These are phyloP conservation scores for Ophion obscuratus DNA, from an alignment of 2,888 invertebrate species.

Conservation along the genomic window DNA sequence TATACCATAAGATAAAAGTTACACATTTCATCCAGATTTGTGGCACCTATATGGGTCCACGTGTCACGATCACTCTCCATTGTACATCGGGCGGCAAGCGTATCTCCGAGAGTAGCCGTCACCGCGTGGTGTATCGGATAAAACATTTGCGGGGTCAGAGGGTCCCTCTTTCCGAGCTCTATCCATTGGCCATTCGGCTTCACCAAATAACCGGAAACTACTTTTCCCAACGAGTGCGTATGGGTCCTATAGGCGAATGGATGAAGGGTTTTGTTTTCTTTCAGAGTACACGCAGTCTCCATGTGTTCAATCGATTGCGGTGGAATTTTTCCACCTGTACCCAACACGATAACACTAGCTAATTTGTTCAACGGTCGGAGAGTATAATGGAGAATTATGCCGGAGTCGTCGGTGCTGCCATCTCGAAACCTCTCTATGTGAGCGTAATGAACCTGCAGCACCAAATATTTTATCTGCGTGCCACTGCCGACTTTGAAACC, in stretches of 20 bases:
- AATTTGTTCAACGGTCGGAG: conserved; percentile 91
- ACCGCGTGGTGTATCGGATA: conserved; percentile 90
- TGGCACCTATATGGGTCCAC: conserved; percentile 90
- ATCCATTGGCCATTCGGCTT: conserved; percentile 89
- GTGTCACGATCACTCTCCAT: conserved; percentile 91
- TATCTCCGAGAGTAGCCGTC: conserved; percentile 89
- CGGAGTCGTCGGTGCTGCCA: conserved; percentile 93
- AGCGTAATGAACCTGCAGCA: conserved; percentile 96
- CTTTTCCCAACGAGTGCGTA: conserved; percentile 94
- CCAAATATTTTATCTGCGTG: conserved; percentile 94
- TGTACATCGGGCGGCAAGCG: conserved; percentile 95
- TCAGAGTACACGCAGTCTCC: conserved; percentile 95
- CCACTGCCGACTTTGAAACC: conserved; percentile 96
- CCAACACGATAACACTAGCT: conserved; percentile 96
- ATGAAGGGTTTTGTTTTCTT: conserved; percentile 92
- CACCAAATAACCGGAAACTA: conserved; percentile 91
- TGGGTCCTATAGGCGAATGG: conserved; percentile 98
- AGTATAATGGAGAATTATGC: conserved; percentile 92
- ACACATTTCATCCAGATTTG: conserved; percentile 97
- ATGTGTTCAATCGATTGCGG: conserved; percentile 91
- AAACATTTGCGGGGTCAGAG: conserved; percentile 97
- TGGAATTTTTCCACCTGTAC: conserved; percentile 93
- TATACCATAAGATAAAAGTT: conserved; percentile 98
- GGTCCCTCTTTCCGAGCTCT: conserved; percentile 93
- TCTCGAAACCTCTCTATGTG: conserved; percentile 88